Evolutionary conservation across 2,113 vertebrate species (phyloP).

Genomic region (Burhinus bistriatus): DNA sequence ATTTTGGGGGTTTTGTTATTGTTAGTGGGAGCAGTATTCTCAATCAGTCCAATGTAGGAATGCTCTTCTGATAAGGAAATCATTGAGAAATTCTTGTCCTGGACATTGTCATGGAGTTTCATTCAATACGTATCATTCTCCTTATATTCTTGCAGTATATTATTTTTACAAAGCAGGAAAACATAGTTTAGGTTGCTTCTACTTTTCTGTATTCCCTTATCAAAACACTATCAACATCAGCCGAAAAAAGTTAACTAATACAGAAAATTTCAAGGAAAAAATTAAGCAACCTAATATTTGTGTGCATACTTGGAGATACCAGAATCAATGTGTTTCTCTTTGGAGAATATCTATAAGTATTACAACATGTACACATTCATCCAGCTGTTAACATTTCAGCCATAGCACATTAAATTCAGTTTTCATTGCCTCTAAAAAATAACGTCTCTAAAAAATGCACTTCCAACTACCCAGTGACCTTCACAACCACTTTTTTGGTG

Average conservation of each 20-base stretch:
- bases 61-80: neutral
- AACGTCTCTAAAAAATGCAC: neutral
- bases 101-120: neutral
- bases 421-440: neutral
- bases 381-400: neutral
- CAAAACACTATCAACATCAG: neutral
- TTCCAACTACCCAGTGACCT: neutral
- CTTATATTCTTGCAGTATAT: neutral
- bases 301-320: neutral
- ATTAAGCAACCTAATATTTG: neutral
- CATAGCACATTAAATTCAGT: neutral
- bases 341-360: neutral
- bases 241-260: neutral
- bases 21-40: neutral
- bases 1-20: accelerated
- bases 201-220: neutral
- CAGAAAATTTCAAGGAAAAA: neutral
- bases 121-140: neutral
- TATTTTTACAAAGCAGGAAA: neutral
- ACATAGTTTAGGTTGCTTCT: neutral
- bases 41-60: neutral
- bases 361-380: neutral
- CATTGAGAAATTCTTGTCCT: neutral
- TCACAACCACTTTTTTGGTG: neutral
- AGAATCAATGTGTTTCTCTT: neutral